Conservation (phyloP, 1,140 invertebrate species). For the Ectropis grisescens region DNA sequence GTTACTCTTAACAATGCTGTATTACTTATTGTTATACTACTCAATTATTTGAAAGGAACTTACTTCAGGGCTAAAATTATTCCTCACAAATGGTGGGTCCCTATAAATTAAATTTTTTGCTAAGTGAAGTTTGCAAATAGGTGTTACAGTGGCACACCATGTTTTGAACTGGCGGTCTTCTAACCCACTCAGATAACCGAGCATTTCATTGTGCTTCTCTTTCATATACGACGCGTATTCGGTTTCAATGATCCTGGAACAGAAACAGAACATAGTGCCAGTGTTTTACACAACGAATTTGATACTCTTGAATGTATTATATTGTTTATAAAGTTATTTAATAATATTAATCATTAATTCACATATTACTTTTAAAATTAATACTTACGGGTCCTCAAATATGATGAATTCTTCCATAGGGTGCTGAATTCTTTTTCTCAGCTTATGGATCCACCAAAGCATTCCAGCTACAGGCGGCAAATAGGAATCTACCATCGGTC, state of each 20-base stretch:
- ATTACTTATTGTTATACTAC: too few relatives aligned
- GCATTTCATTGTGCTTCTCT: conserved; percentile 56
- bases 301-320: too few relatives aligned
- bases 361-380: too few relatives aligned
- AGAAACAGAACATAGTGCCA: conserved; percentile 2
- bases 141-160: conserved; percentile 45
- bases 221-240: conserved; percentile 47
- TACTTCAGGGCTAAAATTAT: conserved; percentile 58
- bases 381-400: conserved; percentile 69
- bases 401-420: conserved; percentile 73
- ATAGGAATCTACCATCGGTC: conserved; percentile 74
- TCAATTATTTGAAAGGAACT: too few relatives aligned
- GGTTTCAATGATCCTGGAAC: conserved; percentile 38
- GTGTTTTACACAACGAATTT: too few relatives aligned
- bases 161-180: conserved; percentile 53
- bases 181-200: conserved; percentile 35
- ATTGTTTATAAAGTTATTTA: too few relatives aligned
- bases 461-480: conserved; percentile 81
- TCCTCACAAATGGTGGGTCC: conserved; percentile 53
- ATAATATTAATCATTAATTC: too few relatives aligned
- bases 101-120: conserved; percentile 55
- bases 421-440: conserved; percentile 72
- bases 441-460: conserved; percentile 79
- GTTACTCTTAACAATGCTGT: too few relatives aligned
- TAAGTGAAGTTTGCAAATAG: conserved; percentile 41